Evolutionary conservation across 2,113 vertebrate species (phyloP).

Genomic region (Azemiops feae): DNA sequence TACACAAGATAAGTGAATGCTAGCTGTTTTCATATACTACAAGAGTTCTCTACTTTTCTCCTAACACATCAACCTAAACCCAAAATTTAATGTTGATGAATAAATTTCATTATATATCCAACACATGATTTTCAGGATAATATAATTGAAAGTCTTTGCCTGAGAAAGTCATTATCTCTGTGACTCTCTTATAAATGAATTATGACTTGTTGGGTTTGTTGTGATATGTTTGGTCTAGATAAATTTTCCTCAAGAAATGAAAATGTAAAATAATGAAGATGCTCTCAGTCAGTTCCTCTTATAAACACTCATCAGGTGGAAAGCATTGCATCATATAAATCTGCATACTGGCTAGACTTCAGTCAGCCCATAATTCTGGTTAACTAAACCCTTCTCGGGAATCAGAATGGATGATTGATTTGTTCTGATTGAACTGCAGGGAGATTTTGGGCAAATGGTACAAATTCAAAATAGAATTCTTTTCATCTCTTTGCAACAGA

Average conservation of each 20-base stretch:
- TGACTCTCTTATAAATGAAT: constrained; percentile 41
- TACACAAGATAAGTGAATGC: neutral
- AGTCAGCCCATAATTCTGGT: constrained; percentile 43
- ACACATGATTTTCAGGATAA: constrained; percentile 4
- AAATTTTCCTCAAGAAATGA: constrained; percentile 21
- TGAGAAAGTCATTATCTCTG: constrained; percentile 17
- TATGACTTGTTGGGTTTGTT: constrained; percentile 20
- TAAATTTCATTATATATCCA: neutral
- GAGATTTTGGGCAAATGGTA: constrained; percentile 45
- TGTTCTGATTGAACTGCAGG: constrained; percentile 30
- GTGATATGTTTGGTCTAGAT: neutral
- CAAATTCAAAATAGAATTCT: constrained; percentile 46
- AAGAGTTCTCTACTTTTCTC: constrained; percentile 23
- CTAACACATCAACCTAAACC: neutral
- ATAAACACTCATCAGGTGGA: constrained; percentile 35
- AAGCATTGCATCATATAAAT: constrained; percentile 35
- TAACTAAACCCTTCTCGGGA: constrained; percentile 46
- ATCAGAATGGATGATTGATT: constrained; percentile 50
- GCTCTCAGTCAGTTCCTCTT: constrained; percentile 33
- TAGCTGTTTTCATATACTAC: neutral
- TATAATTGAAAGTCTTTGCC: neutral
- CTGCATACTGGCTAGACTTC: constrained; percentile 37
- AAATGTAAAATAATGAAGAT: constrained; percentile 25
- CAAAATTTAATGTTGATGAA: neutral
- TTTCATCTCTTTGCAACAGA: constrained; percentile 11